Base-by-base conservation (phyloP, 2,888 invertebrate genomes). In the Melanostoma scalare region DNA sequence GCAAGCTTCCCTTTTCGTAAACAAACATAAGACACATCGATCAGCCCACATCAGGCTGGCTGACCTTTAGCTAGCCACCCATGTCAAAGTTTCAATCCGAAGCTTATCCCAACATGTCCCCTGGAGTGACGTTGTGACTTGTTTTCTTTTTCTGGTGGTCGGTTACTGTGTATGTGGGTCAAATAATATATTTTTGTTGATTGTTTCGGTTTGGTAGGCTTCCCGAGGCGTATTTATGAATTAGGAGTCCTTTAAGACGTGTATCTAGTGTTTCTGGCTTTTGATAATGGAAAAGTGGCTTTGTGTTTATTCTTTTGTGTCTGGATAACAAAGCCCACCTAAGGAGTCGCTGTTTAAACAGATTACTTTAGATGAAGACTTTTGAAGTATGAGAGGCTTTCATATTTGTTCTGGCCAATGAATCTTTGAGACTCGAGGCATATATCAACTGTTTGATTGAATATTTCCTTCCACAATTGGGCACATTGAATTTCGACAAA, bases 91-190 rank as follows among this genome's bases (percentile, higher is more conserved):
- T 78, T 73, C 78, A 69, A 84, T 74, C 82, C 53, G 30, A 10
- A 69, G 82, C 73, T 82, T 82, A 82, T 82, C 78, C 82, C 69
- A 69, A 73, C 46, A 65, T 82, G 73, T 82, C 72, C 58, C 69
- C 63, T 6, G 46, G 56, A 82, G 78, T 63, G 73, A 73, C 78
- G 68, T 82, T 65, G 78, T 77, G 78, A 82, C 78, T 82, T 71
- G 65, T 60, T 76, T 61, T 40, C 30, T 20, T 40, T 9, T 44
- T 52, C 53, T 52, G 52, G n/a, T 67, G 61, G 61, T 61, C 48
- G 61, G 61, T 61, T 46, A 35, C 38, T n/a, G 30, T 44, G 30
- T 33, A 33, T 69, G 46, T 56, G 52, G 52, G 52, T 44, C 60
- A 60, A 44, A 42, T 58, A 42, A 5, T 53, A 52, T 53, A n/a